Evolutionary conservation across 2,888 invertebrate species (phyloP).

Genomic region (Coenonympha glycerion): DNA sequence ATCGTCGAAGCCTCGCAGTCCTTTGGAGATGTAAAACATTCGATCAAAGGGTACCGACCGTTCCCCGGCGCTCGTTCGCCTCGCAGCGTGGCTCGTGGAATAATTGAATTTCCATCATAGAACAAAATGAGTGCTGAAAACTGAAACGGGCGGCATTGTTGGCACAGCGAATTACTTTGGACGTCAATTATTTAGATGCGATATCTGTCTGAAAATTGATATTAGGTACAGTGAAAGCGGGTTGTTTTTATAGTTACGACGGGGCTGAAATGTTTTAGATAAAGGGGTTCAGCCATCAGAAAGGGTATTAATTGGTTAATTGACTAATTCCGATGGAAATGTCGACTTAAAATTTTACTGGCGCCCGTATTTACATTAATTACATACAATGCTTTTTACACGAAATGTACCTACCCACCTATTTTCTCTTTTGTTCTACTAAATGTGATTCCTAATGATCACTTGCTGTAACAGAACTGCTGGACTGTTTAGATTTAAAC

Average conservation of each 20-base stretch:
- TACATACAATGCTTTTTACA: not conserved
- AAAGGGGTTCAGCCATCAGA: conserved; percentile 20
- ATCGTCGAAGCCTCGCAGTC: conserved; percentile 43
- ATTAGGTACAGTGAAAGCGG: conserved; percentile 48
- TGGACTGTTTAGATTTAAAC: no score
- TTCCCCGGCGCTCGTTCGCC: conserved; percentile 51
- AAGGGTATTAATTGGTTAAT: not conserved
- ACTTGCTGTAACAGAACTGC: no score
- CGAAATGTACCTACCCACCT: no score
- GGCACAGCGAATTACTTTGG: conserved; percentile 68
- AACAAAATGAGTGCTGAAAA: conserved; percentile 73
- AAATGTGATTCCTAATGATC: no score
- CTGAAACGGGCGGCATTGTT: conserved; percentile 72
- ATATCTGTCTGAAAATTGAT: conserved; percentile 55
- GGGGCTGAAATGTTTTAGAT: conserved; percentile 27
- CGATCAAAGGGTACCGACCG: conserved; percentile 62
- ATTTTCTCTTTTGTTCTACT: no score
- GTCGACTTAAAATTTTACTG: not conserved
- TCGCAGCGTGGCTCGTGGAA: conserved; percentile 60
- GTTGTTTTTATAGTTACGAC: conserved; percentile 34
- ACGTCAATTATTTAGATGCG: conserved; percentile 69
- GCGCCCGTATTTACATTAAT: not conserved
- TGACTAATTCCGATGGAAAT: not conserved
- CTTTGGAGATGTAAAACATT: conserved; percentile 58
- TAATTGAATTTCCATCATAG: conserved; percentile 75